Conservation (phyloP, 1,140 invertebrate genomes). For the Cyrtorhinus lividipennis region DNA sequence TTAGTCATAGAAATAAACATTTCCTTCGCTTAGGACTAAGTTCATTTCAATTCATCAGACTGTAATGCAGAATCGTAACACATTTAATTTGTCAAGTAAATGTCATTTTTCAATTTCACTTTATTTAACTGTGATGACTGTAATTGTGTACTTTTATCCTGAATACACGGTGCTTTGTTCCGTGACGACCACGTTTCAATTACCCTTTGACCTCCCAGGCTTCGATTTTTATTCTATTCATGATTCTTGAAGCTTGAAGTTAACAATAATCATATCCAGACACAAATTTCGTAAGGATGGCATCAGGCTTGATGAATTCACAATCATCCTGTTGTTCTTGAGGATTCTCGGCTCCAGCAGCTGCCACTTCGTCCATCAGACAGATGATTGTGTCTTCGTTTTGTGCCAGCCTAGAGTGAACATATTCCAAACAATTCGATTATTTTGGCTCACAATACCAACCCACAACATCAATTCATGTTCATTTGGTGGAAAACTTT, state of each 20-base stretch:
- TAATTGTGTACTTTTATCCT: not conserved
- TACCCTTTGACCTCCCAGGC: too few relatives aligned
- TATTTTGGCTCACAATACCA: not conserved
- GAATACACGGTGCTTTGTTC: slow-evolving; percentile 3
- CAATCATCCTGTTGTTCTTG: too few relatives aligned
- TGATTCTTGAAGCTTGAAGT: not conserved
- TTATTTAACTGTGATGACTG: slow-evolving; percentile 5
- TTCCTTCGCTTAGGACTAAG: not conserved
- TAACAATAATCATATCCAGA: not conserved
- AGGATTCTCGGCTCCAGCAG: too few relatives aligned
- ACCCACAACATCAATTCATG: not conserved
- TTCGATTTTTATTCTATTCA: too few relatives aligned
- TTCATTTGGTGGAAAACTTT: not conserved
- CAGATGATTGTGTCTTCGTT: not conserved
- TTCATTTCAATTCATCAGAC: not conserved
- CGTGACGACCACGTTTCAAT: too few relatives aligned
- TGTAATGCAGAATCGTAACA: not conserved
- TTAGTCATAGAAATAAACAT: not conserved
- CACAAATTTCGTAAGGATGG: not conserved
- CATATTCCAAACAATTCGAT: not conserved
- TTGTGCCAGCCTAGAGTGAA: not conserved
- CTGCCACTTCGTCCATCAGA: not conserved
- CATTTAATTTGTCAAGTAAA: not conserved
- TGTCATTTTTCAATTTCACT: not conserved
- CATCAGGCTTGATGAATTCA: not conserved